Base-by-base conservation (phyloP, 2,797 vertebrate species). In the Spheniscus humboldti region DNA sequence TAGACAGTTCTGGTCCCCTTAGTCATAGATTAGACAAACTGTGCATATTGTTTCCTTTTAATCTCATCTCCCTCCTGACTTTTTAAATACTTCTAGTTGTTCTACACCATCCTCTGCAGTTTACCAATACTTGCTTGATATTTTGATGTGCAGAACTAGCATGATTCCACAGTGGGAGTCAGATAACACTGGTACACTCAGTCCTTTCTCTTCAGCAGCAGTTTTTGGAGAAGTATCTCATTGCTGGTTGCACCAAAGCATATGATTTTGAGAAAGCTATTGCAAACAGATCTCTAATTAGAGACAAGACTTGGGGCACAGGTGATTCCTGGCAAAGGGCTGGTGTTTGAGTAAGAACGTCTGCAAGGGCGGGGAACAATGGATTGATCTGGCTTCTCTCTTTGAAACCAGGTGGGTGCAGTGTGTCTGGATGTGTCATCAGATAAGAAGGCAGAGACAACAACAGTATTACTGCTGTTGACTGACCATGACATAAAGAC, bases 21-120 rank as follows among this genome's bases (percentile, higher is more conserved):
- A 91, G 93, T 91, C 94, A 87, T 28, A 83, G 75, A 67, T 93
- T 80, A 89, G 90, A 80, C 78, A 96, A 96, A 95, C 60, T 82
- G 45, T 74, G 62, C 37, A 25, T 57, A 33, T 87, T 91, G 53
- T 85, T 92, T 82, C 41, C 56, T 88, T 95, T 86, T 89, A 77
- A 94, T 89, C 90, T 87, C 6, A 0, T 85, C 41, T 92, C 90
- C 88, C 45, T 87, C 62, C 80, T 80, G 95, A 57, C 75, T 93
- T 85, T 50, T 93, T 33, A 89, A 95, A 57, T 10, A 10, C 23
- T 82, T 20, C 1, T 56, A 47, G 68, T 47, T 93, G 50, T 74
- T 96, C 88, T 89, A 13, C 75, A 43, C 68, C 77, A 72, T 64
- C 68, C 60, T 74, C 68, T 77, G 90, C 84, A 83, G 72, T 93